These are phyloP conservation scores for Numenius arquata DNA, from an alignment of 2,113 vertebrate genomes.

Conservation along the genomic window DNA sequence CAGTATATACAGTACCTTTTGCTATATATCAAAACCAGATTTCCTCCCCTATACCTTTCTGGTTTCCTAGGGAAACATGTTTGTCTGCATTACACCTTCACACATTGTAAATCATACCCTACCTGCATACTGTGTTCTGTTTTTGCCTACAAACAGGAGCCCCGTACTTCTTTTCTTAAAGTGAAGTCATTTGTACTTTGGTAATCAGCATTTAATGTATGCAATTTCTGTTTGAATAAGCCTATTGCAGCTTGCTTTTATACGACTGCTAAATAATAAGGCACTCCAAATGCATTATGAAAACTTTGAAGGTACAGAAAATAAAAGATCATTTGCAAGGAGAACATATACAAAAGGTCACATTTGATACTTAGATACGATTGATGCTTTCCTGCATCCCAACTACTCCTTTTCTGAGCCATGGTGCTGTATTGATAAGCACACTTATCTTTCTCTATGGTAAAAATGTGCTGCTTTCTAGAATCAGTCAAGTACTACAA, in stretches of 20 bases:
- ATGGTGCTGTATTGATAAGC: slow-evolving; percentile 41
- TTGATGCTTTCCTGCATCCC: slow-evolving; percentile 41
- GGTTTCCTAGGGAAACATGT: neutral
- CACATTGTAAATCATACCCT: neutral
- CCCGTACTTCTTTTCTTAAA: neutral
- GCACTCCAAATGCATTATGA: neutral
- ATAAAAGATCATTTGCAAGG: slow-evolving; percentile 43
- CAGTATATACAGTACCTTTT: neutral
- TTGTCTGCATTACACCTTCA: neutral
- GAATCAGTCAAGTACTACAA: slow-evolving; percentile 48
- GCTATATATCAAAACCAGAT: neutral
- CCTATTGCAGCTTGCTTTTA: neutral
- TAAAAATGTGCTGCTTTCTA: slow-evolving; percentile 27
- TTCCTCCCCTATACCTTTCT: neutral
- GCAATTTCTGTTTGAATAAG: neutral
- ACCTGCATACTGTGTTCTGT: neutral
- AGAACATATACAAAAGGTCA: slow-evolving; percentile 45
- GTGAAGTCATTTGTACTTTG: neutral
- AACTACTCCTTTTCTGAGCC: slow-evolving; percentile 19
- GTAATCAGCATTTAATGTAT: neutral
- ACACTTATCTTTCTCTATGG: slow-evolving; percentile 46
- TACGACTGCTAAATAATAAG: slow-evolving; percentile 18
- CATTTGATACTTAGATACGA: slow-evolving; percentile 32
- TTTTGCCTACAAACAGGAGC: neutral
- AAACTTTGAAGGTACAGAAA: slow-evolving; percentile 24